Percentiles rank a stretch among this genome's conserved stretches.
Conservation (phyloP, 2,888 invertebrate genomes). For the Allygus modestus region DNA sequence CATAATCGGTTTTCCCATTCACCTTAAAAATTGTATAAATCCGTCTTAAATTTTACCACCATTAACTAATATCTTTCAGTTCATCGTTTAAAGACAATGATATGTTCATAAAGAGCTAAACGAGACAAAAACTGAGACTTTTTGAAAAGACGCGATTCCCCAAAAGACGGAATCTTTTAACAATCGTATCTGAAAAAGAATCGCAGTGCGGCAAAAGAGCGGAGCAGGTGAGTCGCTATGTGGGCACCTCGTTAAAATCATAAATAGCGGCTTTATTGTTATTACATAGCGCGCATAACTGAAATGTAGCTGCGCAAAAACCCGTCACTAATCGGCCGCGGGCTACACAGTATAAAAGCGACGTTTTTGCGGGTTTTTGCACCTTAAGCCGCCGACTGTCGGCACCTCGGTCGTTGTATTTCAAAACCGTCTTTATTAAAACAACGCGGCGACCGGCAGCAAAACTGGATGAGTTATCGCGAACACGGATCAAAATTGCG, state of each 20-base stretch:
- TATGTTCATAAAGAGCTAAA: no score
- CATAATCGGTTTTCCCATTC: no score
- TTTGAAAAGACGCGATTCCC: background rate
- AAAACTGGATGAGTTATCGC: slow-evolving; percentile 35
- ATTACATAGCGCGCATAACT: slow-evolving; percentile 60
- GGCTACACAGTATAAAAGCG: slow-evolving; percentile 60
- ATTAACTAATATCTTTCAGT: no score
- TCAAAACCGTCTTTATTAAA: slow-evolving; percentile 62
- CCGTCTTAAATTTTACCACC: no score
- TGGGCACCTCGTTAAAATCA: slow-evolving; percentile 53
- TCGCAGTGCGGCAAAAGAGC: background rate
- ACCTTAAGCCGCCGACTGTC: slow-evolving; percentile 27
- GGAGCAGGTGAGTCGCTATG: slow-evolving; percentile 27
- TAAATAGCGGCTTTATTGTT: slow-evolving; percentile 63
- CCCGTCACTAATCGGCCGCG: slow-evolving; percentile 56
- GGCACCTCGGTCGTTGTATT: slow-evolving; percentile 50
- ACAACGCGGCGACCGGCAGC: slow-evolving; percentile 33
- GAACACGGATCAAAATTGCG: slow-evolving; percentile 2
- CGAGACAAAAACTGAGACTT: background rate
- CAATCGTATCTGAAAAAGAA: slow-evolving; percentile 2
- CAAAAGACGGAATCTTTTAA: slow-evolving; percentile 34
- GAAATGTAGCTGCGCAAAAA: slow-evolving; percentile 60
- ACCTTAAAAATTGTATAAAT: no score
- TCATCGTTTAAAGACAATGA: background rate
- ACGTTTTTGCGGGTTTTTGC: slow-evolving; percentile 44